Base-by-base conservation (phyloP, 2,797 vertebrate genomes). In the Carcharodon carcharias region DNA sequence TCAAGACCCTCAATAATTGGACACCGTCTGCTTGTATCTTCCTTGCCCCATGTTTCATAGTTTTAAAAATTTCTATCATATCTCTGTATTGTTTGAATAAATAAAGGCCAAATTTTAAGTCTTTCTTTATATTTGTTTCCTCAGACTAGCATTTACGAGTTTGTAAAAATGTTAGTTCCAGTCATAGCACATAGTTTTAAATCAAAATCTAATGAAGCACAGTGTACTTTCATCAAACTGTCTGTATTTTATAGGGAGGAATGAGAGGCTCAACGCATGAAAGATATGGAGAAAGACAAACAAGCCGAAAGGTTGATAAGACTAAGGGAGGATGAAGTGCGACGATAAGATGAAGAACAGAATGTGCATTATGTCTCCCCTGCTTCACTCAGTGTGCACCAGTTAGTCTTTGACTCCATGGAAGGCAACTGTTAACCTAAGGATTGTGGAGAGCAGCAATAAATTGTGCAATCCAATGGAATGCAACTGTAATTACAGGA, bases 171-270 rank as follows among this genome's bases (percentile, higher is more conserved):
- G 54, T 58, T 9, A 31, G 50, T 89, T 58, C 23, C 54, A 89
- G 87, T 56, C 50, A 88, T 31, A 11, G 23, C 16, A 21, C n/a
- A 85, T 54, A 89, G 28, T 89, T 61, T 89, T 89, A 14, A 89
- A 61, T 89, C 26, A 89, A 89, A 89, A 61, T 89, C 28, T 58
- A 89, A 89, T 56, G 87, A 65, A 65, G 35, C 12, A 26, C 35
- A 9, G 63, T 69, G 40, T 71, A 95, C 45, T 95, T 67, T 65
- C 67, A 67, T 71, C 40, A 65, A 67, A 71, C 94, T 69, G 4
- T 50, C 3, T 95, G 50, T 23, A 31, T 69, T 95, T 95, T 96
- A n/a, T 63, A 97, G 96, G 85, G 96, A 96, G 50, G 96, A 97
- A 73, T 35, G 93, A 3, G 96, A 96, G 65, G 77, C 93, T 31